phyloP scores from a whole-genome alignment of 1,140 invertebrate genomes.

The Drosophila kepulauana region DNA sequence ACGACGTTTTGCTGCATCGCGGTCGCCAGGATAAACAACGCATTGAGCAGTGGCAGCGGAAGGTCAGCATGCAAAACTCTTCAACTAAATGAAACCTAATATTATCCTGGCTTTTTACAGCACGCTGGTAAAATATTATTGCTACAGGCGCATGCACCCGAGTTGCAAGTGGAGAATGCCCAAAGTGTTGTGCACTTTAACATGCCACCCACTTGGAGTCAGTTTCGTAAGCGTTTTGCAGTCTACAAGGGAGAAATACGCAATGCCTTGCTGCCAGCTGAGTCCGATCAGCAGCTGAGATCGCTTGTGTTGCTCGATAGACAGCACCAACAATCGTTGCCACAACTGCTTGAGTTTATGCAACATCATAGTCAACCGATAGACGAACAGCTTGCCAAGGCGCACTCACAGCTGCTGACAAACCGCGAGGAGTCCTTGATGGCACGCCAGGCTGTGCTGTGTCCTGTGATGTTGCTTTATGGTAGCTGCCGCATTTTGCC shows the following conservation, averaged over 20 bases:
- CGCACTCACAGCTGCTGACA: conserved; percentile 22
- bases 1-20: conserved; percentile 16
- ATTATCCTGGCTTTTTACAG: conserved; percentile 1
- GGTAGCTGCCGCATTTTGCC: conserved; percentile 12
- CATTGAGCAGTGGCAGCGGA: conserved; percentile 26
- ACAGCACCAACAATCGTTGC: conserved; percentile 7
- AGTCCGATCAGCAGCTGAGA: conserved; percentile 7
- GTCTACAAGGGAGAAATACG: conserved; percentile 1
- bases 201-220: conserved; percentile 32
- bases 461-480: conserved; percentile 28
- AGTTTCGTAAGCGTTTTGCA: conserved; percentile 20
- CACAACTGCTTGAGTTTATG: conserved; percentile 35
- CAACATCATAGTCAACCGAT: conserved; percentile 29
- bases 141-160: conserved; percentile 17
- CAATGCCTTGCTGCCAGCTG: neutral
- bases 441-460: conserved; percentile 21
- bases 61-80: neutral
- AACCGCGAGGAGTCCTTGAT: neutral
- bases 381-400: neutral
- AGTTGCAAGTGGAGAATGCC: conserved; percentile 20
- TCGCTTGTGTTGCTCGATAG: conserved; percentile 22
- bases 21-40: conserved; percentile 16
- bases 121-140: conserved; percentile 23
- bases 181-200: conserved; percentile 26
- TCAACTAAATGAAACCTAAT: neutral